These are phyloP conservation scores for Hestina assimilis DNA, from an alignment of 1,140 invertebrate genomes.

Conservation along the genomic window DNA sequence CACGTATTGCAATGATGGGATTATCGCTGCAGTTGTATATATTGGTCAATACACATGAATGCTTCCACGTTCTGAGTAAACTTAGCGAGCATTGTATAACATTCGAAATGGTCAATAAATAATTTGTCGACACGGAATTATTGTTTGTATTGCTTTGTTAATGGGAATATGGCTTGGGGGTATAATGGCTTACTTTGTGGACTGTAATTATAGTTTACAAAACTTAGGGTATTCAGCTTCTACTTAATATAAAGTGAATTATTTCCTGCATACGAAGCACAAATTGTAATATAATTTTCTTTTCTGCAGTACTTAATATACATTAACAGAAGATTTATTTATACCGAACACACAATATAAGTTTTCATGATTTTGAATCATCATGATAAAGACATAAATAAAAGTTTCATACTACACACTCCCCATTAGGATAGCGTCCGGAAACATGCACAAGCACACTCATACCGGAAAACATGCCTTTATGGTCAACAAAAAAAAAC, in stretches of 20 bases:
- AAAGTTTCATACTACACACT: no score
- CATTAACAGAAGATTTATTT: no score
- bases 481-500: no score
- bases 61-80: not conserved
- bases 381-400: no score
- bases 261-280: not conserved
- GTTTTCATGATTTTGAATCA: no score
- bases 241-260: no score
- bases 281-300: no score
- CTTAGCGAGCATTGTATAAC: not conserved
- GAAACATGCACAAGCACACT: no score
- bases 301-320: no score
- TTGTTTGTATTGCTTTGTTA: conserved; percentile 15
- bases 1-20: conserved; percentile 7
- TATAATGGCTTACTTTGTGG: not conserved
- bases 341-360: no score
- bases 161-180: conserved; percentile 7
- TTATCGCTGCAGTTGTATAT: conserved; percentile 2
- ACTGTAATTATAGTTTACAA: not conserved
- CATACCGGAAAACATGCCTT: no score
- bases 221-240: not conserved
- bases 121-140: conserved; percentile 21
- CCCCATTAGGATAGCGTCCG: no score
- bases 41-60: not conserved
- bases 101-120: not conserved